phyloP scores from a whole-genome alignment of 23 tunicate genomes.

The Ascidia mentula region DNA sequence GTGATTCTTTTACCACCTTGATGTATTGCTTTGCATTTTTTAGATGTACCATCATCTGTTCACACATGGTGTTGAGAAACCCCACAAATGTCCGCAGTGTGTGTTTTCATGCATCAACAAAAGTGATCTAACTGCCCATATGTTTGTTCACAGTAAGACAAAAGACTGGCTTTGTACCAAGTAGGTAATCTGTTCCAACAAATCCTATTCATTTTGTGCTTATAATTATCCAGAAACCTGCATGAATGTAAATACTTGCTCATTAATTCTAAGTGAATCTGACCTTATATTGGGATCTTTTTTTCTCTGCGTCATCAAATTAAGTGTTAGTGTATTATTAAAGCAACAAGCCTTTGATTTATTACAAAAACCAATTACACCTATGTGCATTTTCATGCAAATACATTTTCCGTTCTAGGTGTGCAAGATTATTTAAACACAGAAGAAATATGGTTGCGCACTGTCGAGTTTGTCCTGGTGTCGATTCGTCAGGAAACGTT shows the following conservation, averaged over 20 bases:
- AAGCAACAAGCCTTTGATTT: no score
- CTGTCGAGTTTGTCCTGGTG: constrained; percentile 56
- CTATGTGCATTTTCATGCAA: no score
- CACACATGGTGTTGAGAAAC: constrained; percentile 80
- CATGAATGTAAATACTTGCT: no score
- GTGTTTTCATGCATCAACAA: constrained; percentile 55
- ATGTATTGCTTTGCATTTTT: background rate
- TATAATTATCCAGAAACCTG: no score
- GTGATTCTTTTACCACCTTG: background rate
- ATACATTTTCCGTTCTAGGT: constrained; percentile 48
- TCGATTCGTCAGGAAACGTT: constrained; percentile 67
- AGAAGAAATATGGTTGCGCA: constrained; percentile 84
- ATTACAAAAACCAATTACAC: no score
- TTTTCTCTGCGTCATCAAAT: no score
- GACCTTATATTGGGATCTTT: no score
- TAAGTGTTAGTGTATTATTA: no score
- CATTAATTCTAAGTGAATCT: no score
- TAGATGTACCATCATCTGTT: constrained; percentile 83
- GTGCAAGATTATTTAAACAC: constrained; percentile 70
- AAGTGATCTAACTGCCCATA: constrained; percentile 70
- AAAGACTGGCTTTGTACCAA: constrained; percentile 65
- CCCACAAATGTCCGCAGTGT: constrained; percentile 72
- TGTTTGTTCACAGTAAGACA: constrained; percentile 58
- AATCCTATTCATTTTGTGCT: no score
- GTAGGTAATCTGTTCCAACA: no score